Conservation (phyloP, 2,797 vertebrate genomes). For the Hypotaenidia okinawae region DNA sequence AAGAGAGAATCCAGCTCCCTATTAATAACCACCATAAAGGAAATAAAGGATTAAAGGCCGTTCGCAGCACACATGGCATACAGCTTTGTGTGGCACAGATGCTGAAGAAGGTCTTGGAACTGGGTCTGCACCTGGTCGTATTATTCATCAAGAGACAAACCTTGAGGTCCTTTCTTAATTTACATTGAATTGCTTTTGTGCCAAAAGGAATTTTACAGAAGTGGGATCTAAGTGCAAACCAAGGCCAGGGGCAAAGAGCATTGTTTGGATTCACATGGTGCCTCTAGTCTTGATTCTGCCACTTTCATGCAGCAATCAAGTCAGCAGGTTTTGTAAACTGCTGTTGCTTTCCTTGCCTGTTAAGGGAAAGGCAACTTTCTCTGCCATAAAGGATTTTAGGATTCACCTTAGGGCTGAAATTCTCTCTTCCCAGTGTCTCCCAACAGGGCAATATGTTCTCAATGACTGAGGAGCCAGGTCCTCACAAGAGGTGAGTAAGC, state of each 20-base stretch:
- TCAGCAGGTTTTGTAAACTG: neutral
- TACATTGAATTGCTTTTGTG: neutral
- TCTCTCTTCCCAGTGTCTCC: neutral
- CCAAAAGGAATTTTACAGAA: slow-evolving; percentile 4
- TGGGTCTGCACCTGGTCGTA: neutral
- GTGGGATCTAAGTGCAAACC: neutral
- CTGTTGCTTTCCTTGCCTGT: neutral
- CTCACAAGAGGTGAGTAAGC: neutral
- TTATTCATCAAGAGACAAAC: slow-evolving; percentile 39
- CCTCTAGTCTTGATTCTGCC: neutral
- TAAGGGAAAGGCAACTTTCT: neutral
- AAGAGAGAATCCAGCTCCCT: slow-evolving; percentile 35
- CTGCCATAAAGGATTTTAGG: neutral
- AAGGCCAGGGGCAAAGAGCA: neutral
- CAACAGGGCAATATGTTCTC: neutral
- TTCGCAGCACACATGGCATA: slow-evolving; percentile 10
- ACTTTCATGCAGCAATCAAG: neutral
- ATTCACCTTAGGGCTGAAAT: neutral
- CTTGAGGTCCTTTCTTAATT: neutral
- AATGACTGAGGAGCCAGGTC: neutral
- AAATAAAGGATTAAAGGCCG: slow-evolving; percentile 54
- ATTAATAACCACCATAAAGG: slow-evolving; percentile 52
- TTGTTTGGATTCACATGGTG: neutral
- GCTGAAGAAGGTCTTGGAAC: neutral
- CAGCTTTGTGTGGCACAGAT: slow-evolving; percentile 14